Conservation (phyloP, 1,140 invertebrate genomes). For the Frieseomelitta varia region DNA sequence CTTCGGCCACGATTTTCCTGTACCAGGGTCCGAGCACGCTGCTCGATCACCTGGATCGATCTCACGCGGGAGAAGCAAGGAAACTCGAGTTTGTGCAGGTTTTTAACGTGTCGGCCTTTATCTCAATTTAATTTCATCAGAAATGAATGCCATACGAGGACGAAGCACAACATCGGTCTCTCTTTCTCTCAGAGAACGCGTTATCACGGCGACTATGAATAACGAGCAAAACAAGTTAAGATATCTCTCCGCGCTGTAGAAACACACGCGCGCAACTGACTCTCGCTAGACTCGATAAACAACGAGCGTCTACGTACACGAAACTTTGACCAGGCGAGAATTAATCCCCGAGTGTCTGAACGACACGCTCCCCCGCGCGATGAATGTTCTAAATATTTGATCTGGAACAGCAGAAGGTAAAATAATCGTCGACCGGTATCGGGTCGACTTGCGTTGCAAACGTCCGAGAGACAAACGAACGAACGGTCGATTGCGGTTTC, state of each 20-base stretch:
- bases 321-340: conserved; percentile 27
- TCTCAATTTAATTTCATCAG: background rate
- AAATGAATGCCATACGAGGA: background rate
- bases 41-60: conserved; percentile 5
- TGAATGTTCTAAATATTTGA: conserved; percentile 38
- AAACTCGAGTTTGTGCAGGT: background rate
- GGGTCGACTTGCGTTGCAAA: background rate
- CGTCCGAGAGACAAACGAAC: background rate
- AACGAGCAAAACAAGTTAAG: conserved; percentile 5
- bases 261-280: conserved; percentile 1
- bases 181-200: background rate
- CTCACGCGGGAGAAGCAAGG: background rate
- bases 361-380: background rate
- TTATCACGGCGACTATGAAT: conserved; percentile 1
- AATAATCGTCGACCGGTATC: background rate
- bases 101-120: background rate
- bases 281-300: background rate
- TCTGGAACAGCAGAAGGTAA: background rate
- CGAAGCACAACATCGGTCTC: background rate
- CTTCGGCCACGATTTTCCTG: conserved; percentile 70
- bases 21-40: background rate
- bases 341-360: conserved; percentile 4
- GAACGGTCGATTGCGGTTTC: background rate
- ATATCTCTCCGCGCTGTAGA: background rate
- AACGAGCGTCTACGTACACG: conserved; percentile 1